These are phyloP conservation scores for Chirona hameri DNA, from an alignment of 2,888 invertebrate genomes.

Conservation along the genomic window DNA sequence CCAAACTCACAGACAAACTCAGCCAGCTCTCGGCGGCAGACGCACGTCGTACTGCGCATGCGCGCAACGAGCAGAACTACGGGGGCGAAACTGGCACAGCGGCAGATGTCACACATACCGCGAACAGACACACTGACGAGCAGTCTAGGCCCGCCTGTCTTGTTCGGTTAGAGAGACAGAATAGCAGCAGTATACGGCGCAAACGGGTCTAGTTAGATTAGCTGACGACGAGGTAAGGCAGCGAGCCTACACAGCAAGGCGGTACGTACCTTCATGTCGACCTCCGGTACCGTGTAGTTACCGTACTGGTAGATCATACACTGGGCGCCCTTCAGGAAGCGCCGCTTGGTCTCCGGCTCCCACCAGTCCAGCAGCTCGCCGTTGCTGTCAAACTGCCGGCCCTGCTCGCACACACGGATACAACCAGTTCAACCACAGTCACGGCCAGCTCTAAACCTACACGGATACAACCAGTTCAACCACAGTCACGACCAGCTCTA, in stretches of 20 bases:
- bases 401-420: slow-evolving; percentile 49
- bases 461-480: too few relatives aligned
- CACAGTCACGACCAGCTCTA: too few relatives aligned
- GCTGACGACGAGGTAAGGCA: too few relatives aligned
- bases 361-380: slow-evolving; percentile 94
- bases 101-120: background rate
- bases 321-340: slow-evolving; percentile 76
- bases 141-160: too few relatives aligned
- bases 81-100: background rate
- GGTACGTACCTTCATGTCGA: slow-evolving; percentile 64
- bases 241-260: too few relatives aligned
- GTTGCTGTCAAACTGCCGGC: slow-evolving; percentile 80
- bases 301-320: slow-evolving; percentile 93
- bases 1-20: background rate
- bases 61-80: background rate
- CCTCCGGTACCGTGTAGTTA: slow-evolving; percentile 77
- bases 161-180: too few relatives aligned
- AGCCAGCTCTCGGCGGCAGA: background rate
- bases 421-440: too few relatives aligned
- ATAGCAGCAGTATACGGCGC: too few relatives aligned
- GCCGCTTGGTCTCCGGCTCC: slow-evolving; percentile 74
- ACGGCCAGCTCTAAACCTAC: too few relatives aligned
- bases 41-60: background rate
- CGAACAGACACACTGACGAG: background rate
- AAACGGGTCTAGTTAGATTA: too few relatives aligned